Evolutionary conservation across 2,888 invertebrate genomes (phyloP).

Genomic region (Encarsia formosa): DNA sequence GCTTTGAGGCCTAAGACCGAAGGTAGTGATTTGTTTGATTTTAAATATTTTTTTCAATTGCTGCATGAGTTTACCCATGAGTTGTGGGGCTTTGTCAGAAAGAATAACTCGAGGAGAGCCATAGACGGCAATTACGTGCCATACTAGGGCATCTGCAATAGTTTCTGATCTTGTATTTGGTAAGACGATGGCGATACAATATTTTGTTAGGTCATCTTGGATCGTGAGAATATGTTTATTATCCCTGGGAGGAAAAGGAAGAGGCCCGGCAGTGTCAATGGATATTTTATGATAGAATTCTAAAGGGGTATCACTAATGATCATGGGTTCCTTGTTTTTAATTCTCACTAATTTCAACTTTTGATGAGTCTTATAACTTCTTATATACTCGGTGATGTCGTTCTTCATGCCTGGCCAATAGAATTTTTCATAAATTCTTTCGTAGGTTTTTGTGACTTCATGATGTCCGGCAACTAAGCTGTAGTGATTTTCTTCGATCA

Average conservation of each 20-base stretch:
- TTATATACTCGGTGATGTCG: background rate
- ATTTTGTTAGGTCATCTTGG: background rate
- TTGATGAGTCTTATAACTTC: background rate
- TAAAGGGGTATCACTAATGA: background rate
- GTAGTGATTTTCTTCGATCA: conserved; percentile 10
- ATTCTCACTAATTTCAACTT: background rate
- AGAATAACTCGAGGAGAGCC: conserved; percentile 17
- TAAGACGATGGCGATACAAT: background rate
- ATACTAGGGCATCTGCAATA: conserved; percentile 13
- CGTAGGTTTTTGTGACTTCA: conserved; percentile 25
- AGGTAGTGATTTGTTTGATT: conserved; percentile 15
- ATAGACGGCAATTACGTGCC: conserved; percentile 2
- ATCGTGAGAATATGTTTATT: conserved; percentile 1
- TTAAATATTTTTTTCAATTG: conserved; percentile 18
- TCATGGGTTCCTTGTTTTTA: background rate
- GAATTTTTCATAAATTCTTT: conserved; percentile 17
- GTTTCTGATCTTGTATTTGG: background rate
- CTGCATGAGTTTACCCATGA: conserved; percentile 12
- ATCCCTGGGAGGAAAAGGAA: background rate
- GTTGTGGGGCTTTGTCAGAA: conserved; percentile 8
- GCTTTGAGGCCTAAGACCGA: conserved; percentile 16
- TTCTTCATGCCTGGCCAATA: conserved; percentile 25
- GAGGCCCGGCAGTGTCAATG: background rate
- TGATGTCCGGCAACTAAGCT: conserved; percentile 27
- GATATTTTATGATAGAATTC: background rate